Conservation (phyloP, 2,113 vertebrate genomes). For the Poecile atricapillus region DNA sequence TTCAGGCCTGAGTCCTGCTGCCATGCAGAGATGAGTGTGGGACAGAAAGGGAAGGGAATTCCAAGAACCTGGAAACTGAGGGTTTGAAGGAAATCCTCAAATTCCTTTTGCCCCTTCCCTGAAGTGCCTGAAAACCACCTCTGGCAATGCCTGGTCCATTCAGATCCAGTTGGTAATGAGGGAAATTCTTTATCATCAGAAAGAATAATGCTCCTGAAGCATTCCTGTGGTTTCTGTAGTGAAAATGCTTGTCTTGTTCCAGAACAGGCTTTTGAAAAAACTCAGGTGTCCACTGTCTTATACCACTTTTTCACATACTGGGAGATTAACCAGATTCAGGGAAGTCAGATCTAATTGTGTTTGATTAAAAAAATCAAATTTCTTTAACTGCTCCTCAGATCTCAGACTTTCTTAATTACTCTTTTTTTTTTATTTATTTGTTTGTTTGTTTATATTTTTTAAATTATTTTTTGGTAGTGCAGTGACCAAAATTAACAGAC, state of each 20-base stretch:
- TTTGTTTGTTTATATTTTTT: no score
- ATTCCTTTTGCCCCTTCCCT: neutral
- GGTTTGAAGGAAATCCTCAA: neutral
- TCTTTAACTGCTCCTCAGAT: neutral
- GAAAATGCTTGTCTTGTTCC: neutral
- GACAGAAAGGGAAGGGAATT: neutral
- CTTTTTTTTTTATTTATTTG: neutral
- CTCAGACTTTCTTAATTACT: neutral
- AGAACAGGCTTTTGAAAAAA: neutral
- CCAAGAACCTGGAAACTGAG: neutral
- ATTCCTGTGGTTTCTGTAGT: neutral
- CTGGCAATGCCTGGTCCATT: neutral
- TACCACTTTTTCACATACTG: neutral
- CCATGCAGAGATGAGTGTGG: neutral
- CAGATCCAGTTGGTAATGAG: neutral
- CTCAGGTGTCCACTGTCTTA: neutral
- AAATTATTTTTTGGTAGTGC: neutral
- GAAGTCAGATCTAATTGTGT: neutral
- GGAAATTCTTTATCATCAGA: neutral
- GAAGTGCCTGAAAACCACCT: neutral
- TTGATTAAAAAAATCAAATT: neutral
- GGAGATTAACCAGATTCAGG: neutral
- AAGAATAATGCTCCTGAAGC: neutral
- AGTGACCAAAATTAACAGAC: neutral
- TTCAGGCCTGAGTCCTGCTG: neutral